These are phyloP conservation scores for Platichthys flesus DNA, from an alignment of 2,113 vertebrate species.

Conservation along the genomic window DNA sequence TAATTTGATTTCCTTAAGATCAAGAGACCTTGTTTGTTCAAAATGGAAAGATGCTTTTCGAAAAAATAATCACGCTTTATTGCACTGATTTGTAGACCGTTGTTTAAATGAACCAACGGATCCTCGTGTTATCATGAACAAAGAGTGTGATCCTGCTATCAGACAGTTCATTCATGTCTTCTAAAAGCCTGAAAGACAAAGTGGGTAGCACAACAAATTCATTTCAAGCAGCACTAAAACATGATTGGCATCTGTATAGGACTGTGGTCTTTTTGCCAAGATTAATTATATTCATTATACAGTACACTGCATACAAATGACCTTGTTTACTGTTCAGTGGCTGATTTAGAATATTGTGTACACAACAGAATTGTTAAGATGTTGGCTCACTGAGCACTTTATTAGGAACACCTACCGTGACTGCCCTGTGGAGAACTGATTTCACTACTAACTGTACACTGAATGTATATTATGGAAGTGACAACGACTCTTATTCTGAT, in stretches of 20 bases:
- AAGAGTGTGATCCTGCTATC: constrained; percentile 75
- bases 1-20: constrained; percentile 71
- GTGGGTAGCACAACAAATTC: constrained; percentile 80
- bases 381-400: neutral
- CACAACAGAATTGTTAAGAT: constrained; percentile 24
- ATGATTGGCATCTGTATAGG: constrained; percentile 78
- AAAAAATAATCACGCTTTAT: constrained; percentile 69
- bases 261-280: constrained; percentile 63
- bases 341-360: constrained; percentile 61
- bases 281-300: constrained; percentile 77
- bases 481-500: no score
- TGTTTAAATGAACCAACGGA: constrained; percentile 73
- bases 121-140: constrained; percentile 71
- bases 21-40: constrained; percentile 54
- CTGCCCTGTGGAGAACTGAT: no score
- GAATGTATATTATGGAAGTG: no score
- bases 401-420: neutral
- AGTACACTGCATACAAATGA: constrained; percentile 64
- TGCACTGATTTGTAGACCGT: constrained; percentile 69
- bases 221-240: constrained; percentile 75
- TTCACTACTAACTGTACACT: no score
- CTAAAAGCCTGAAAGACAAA: constrained; percentile 76
- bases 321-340: constrained; percentile 57
- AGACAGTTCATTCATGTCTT: constrained; percentile 76
- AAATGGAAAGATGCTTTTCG: constrained; percentile 41